Conservation (phyloP, 1,140 invertebrate genomes). For the Drosophila simulans region DNA sequence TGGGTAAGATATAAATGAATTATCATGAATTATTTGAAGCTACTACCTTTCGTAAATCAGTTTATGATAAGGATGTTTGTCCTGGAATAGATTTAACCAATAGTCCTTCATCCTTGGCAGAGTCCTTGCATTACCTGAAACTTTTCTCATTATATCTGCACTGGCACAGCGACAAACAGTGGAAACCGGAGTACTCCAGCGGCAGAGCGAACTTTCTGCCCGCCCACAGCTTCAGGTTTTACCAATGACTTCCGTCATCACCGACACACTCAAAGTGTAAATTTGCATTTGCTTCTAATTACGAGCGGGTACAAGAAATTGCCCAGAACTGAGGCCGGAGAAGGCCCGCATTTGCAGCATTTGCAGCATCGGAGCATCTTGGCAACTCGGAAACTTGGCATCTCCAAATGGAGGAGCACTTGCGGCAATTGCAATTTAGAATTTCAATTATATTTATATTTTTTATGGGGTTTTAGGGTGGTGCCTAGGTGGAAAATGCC, state of each 20-base stretch:
- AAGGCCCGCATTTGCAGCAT: constrained; percentile 23
- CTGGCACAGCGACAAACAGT: constrained; percentile 23
- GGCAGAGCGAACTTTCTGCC: constrained; percentile 38
- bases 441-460: constrained; percentile 80
- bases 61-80: no score
- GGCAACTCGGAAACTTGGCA: constrained; percentile 46
- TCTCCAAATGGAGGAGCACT: constrained; percentile 55
- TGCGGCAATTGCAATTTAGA: constrained; percentile 80
- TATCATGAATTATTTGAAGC: no score
- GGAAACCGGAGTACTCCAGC: constrained; percentile 1
- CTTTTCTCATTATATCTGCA: constrained; percentile 71
- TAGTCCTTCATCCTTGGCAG: neutral
- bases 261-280: constrained; percentile 75
- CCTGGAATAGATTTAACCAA: constrained; percentile 1
- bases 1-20: no score
- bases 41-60: no score
- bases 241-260: constrained; percentile 77
- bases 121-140: constrained; percentile 44
- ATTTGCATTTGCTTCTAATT: constrained; percentile 81
- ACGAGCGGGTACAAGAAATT: constrained; percentile 45
- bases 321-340: constrained; percentile 11
- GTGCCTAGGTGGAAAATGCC: constrained; percentile 14
- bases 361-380: constrained; percentile 38
- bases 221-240: constrained; percentile 58
- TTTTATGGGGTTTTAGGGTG: constrained; percentile 36